Conservation (phyloP, 2,113 vertebrate species). For the Ondatra zibethicus region DNA sequence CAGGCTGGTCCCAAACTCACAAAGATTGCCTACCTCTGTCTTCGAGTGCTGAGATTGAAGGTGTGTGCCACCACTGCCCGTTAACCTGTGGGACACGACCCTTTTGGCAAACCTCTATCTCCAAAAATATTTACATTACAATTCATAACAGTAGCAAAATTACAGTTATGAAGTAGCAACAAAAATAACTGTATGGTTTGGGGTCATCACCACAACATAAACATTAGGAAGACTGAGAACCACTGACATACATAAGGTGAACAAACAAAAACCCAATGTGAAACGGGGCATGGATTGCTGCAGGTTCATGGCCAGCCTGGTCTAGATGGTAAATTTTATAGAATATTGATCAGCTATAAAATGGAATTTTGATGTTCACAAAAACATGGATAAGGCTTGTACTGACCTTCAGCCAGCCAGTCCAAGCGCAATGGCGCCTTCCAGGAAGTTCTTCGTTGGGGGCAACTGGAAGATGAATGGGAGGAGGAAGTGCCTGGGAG, state of each 20-base stretch:
- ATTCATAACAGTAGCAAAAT: not conserved
- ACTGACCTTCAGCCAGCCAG: conserved; percentile 71
- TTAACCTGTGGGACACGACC: not conserved
- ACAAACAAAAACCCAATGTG: not conserved
- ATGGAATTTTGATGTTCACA: not conserved
- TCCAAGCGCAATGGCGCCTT: conserved; percentile 85
- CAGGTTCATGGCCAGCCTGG: not conserved
- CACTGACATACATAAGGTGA: not conserved
- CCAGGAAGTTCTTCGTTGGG: conserved; percentile 97
- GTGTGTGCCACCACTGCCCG: not conserved
- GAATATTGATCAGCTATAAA: not conserved
- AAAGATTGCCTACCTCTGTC: not conserved
- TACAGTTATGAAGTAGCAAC: not conserved
- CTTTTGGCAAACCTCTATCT: not conserved
- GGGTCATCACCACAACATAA: not conserved
- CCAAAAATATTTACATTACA: not conserved
- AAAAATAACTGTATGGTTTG: not conserved
- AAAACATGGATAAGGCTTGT: not conserved
- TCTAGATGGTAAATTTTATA: not conserved
- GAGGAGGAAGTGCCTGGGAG: conserved; percentile 94
- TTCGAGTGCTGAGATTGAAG: not conserved
- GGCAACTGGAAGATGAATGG: conserved; percentile 99
- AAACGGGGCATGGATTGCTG: not conserved
- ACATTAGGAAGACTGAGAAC: not conserved
- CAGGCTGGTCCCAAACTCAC: not conserved